phyloP scores from a whole-genome alignment of 1,140 invertebrate genomes.

The Magallana gigas region DNA sequence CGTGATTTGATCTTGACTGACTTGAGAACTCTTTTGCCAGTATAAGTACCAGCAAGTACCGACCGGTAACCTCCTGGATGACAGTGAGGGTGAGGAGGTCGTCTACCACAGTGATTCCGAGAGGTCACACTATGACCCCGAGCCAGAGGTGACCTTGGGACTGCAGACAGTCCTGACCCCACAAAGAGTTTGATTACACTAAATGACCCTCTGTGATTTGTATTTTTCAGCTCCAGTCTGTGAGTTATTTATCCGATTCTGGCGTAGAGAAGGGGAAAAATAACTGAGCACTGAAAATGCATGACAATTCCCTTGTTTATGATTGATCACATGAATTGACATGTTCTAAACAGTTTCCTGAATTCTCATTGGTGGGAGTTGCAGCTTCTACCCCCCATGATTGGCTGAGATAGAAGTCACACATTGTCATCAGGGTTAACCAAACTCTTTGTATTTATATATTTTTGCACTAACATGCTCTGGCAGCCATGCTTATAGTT shows the following conservation, averaged over 20 bases:
- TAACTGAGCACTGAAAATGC: conserved; percentile 15
- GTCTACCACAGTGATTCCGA: conserved; percentile 50
- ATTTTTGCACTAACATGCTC: conserved; percentile 7
- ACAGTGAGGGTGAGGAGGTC: conserved; percentile 46
- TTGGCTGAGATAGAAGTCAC: conserved; percentile 29
- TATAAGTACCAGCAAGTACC: conserved; percentile 43
- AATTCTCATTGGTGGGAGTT: neutral
- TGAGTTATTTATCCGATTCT: conserved; percentile 24
- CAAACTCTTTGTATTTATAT: conserved; percentile 35
- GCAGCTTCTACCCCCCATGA: neutral
- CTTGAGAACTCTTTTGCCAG: conserved; percentile 6
- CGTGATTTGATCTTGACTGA: neutral
- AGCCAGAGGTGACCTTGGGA: conserved; percentile 46
- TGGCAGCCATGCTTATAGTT: neutral
- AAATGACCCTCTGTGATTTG: conserved; percentile 30
- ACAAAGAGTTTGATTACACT: conserved; percentile 30
- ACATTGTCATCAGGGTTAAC: conserved; percentile 29
- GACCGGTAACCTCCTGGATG: conserved; percentile 38
- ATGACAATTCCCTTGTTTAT: conserved; percentile 15
- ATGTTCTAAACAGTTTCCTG: neutral
- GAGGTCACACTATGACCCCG: conserved; percentile 38
- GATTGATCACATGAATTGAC: conserved; percentile 23
- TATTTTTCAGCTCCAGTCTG: conserved; percentile 35
- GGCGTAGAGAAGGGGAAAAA: conserved; percentile 22
- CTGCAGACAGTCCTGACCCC: conserved; percentile 8